Base-by-base conservation (phyloP, 2,113 vertebrate species). In the Arothron firmamentum region DNA sequence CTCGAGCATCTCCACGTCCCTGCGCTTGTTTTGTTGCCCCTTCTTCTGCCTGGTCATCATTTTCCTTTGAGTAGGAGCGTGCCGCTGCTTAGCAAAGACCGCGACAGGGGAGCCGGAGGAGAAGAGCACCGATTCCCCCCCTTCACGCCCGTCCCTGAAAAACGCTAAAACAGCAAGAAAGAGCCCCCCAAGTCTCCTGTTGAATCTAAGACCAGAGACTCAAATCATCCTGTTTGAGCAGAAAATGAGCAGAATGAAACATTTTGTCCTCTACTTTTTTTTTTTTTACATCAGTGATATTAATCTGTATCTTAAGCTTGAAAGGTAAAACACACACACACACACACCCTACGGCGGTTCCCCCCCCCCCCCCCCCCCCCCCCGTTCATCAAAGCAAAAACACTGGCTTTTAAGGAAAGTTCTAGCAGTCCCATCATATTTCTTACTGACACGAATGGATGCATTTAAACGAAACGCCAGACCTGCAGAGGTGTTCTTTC, bases 11-110 rank as follows among this genome's bases (percentile, higher is more conserved):
- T 19, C 18, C 59, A 62, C 50, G 61, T 62, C 69, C 83, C 74
- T 59, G 72, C 19, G 18, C 64, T 25, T 64, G 51, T 81, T 83
- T 76, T 85, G 84, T 28, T 28, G 3, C 25, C 25, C 25, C 34
- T 38, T 12, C 34, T 38, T 38, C 85, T 88, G 87, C 81, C 84
- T 88, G 84, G 84, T 89, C 87, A 89, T 76, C 74, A 78, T 87
- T 80, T 88, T 70, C 74, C 70, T 84, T 28, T 38, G 70, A 77
- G 81, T 81, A 73, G 78, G 84, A 80, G 77, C 56, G 72, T 52
- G 52, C 70, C 61, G 80, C 83, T 87, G 82, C 80, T 88, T 88
- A 86, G 62, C 61, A 67, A 75, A 77, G 70, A 75, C 71, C 74
- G 61, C 79, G n/a, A n/a, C 80, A 69, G 31, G 77, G 74, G 71